A percentile compares a stretch with the other conserved stretches of the same genome.
phyloP scores from a whole-genome alignment of 2,888 invertebrate genomes.

The Coecobrya sp. region DNA sequence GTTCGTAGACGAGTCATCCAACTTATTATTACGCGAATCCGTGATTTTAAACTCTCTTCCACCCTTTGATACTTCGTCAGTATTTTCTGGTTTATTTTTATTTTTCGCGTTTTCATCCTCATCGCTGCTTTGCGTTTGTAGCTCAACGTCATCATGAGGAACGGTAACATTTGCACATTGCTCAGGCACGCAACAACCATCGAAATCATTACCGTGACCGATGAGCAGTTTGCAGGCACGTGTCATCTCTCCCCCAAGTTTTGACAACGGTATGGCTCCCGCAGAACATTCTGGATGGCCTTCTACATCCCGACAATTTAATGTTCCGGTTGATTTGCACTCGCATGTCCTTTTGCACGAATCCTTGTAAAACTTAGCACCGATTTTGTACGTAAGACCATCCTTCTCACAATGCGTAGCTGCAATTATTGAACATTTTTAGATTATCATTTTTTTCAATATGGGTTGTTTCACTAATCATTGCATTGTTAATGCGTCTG shows the following conservation, averaged over 20 bases:
- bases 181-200: constrained; percentile 86
- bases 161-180: constrained; percentile 84
- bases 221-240: constrained; percentile 85
- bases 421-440: constrained; percentile 22
- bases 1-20: constrained; percentile 73
- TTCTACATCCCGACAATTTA: constrained; percentile 79
- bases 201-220: constrained; percentile 83
- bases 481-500: background rate
- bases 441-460: background rate
- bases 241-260: constrained; percentile 84
- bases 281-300: constrained; percentile 73
- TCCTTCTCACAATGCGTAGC: constrained; percentile 79
- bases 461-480: background rate
- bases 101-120: constrained; percentile 68
- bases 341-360: constrained; percentile 83
- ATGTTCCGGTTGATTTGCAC: constrained; percentile 82
- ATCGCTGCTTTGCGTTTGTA: constrained; percentile 75
- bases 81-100: background rate
- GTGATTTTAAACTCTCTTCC: constrained; percentile 85
- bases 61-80: constrained; percentile 77
- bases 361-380: constrained; percentile 82
- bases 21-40: constrained; percentile 84
- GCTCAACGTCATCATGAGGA: constrained; percentile 66
- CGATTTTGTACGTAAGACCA: constrained; percentile 81
- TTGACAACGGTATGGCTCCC: constrained; percentile 84